Conservation (phyloP, 2,888 invertebrate genomes). For the Caenorhabditis sp. region DNA sequence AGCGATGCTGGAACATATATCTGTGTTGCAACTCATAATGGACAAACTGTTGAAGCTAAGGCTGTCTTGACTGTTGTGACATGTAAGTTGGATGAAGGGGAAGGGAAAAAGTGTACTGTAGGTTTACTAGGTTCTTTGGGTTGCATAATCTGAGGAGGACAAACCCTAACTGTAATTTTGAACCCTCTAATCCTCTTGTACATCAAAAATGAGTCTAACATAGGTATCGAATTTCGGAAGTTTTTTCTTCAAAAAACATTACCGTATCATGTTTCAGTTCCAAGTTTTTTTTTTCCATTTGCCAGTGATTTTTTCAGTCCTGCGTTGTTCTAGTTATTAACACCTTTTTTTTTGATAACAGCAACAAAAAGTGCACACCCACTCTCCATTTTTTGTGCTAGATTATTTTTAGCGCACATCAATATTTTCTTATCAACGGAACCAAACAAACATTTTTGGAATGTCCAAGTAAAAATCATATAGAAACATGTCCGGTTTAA, state of each 20-base stretch:
- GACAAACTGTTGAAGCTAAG: conserved; percentile 65
- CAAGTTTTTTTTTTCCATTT: background rate
- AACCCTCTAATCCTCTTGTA: no score
- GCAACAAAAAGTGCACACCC: background rate
- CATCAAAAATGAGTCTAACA: no score
- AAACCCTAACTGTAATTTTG: no score
- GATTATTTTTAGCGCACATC: background rate
- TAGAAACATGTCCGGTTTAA: no score
- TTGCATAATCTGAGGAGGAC: no score
- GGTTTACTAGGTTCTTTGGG: no score
- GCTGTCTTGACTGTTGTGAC: conserved; percentile 63
- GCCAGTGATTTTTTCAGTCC: background rate
- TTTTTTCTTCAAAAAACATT: no score
- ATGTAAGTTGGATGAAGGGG: conserved; percentile 45
- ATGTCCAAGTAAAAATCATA: background rate
- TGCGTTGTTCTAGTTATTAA: background rate
- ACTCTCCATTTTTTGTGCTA: background rate
- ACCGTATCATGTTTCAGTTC: no score
- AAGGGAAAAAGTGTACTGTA: no score
- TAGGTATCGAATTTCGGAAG: no score
- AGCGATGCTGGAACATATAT: conserved; percentile 66
- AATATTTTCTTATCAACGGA: background rate
- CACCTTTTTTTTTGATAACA: background rate
- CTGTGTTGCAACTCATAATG: conserved; percentile 66
- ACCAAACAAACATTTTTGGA: background rate